Evolutionary conservation across 2,113 vertebrate genomes (phyloP), one percentile per base, ranked within the genome.

Genomic region (Amphiprion percula): DNA sequence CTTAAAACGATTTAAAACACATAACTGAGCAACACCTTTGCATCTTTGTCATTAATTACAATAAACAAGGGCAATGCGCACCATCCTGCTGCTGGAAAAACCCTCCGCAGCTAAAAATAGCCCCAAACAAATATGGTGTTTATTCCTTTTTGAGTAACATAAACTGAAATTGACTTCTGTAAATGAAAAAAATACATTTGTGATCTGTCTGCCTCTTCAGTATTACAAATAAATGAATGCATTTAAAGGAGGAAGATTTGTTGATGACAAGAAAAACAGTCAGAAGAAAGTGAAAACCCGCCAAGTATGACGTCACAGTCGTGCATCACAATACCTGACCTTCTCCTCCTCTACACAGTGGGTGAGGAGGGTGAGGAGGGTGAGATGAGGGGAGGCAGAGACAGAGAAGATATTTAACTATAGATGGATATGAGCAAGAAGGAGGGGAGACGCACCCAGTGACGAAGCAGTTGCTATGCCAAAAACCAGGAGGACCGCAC

Each of bases 381-480:
- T 21, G 17, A 33, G n/a, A 47, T 1, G 41, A 21, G 21, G 24
- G 17, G 50, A 50, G 58, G 59, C 16, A 17, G 46, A 56, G 69
- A 68, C 53, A 37, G 55, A 80, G 72, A 73, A 80, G 72, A 80
- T 65, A 70, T 77, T 75, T 67, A 72, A 88, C 76, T 80, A 78
- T 63, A 78, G 67, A 86, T 78, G 74, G 74, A 74, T 68, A 61
- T 55, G 44, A 0, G 49, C 3, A 65, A 55, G 59, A 59, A 58
- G 41, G 47, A 80, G 76, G 68, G 76, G 82, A 74, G 72, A 81
- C 78, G 72, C 64, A 16, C 30, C 67, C 71, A 5, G 82, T 84
- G 87, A 91, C 77, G 33, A 82, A 85, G 80, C 82, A 86, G 91
- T 90, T 92, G 88, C 90, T 90, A 89, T 91, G 91, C 90, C 83